Conservation (phyloP, 2,888 invertebrate genomes). For the Leuctra nigra region DNA sequence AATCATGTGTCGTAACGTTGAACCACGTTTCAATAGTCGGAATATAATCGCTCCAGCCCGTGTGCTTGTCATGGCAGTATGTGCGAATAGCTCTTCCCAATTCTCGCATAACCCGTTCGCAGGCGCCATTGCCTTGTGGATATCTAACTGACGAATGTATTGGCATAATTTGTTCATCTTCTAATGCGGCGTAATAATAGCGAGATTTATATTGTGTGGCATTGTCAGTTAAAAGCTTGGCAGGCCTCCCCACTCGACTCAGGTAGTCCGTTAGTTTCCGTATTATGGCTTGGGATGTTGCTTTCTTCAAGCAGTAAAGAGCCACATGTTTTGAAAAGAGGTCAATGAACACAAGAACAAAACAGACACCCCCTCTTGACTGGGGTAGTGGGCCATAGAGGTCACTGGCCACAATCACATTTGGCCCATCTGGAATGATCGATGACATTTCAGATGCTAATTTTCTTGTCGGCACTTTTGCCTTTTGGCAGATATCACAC, state of each 20-base stretch:
- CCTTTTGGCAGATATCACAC: background rate
- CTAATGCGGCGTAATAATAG: background rate
- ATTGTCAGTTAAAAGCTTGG: background rate
- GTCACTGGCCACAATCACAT: background rate
- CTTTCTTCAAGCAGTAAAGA: constrained; percentile 19
- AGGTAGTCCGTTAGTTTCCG: background rate
- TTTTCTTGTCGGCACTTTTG: background rate
- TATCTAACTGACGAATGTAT: constrained; percentile 23
- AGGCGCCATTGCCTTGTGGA: constrained; percentile 1
- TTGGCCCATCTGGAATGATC: background rate
- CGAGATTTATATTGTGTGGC: constrained; percentile 2
- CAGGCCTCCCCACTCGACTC: background rate
- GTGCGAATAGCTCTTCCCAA: constrained; percentile 25
- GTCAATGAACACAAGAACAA: background rate
- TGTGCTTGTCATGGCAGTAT: constrained; percentile 28
- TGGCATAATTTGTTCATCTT: constrained; percentile 17
- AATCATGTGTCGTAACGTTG: constrained; percentile 26
- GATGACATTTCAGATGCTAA: background rate
- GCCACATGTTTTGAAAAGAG: background rate
- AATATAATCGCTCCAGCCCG: constrained; percentile 26
- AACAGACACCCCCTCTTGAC: background rate
- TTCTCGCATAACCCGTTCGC: constrained; percentile 12
- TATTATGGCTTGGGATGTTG: constrained; percentile 7
- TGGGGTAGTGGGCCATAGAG: background rate
- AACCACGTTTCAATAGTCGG: constrained; percentile 17